Percentiles rank a stretch among this genome's conserved stretches.
Conservation (phyloP, 2,888 invertebrate genomes). For the Caenorhabditis sp. region DNA sequence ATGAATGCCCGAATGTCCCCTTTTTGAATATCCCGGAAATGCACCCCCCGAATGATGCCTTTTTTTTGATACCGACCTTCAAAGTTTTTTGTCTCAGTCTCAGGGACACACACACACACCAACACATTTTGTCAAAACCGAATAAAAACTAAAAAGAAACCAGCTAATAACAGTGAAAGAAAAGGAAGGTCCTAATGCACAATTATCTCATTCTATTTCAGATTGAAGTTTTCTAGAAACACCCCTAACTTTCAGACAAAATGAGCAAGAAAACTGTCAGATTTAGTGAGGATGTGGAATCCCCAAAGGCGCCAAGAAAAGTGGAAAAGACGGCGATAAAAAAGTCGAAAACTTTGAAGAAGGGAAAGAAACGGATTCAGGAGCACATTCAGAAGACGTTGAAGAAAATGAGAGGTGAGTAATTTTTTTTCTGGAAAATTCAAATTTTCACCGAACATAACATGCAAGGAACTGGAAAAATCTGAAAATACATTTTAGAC, state of each 20-base stretch:
- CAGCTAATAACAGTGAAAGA: too few relatives aligned
- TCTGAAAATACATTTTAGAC: too few relatives aligned
- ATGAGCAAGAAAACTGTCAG: conserved; percentile 27
- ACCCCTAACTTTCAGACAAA: background rate
- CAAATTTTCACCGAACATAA: too few relatives aligned
- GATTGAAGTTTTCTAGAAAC: too few relatives aligned
- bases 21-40: background rate
- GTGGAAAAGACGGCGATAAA: conserved; percentile 6
- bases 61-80: too few relatives aligned
- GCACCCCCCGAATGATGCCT: too few relatives aligned
- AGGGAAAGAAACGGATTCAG: conserved; percentile 8
- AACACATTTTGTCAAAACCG: background rate
- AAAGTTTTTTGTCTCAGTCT: conserved; percentile 20
- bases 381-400: conserved; percentile 39
- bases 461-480: too few relatives aligned
- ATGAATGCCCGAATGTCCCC: conserved; percentile 1
- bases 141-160: background rate
- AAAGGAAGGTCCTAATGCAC: too few relatives aligned
- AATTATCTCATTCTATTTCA: too few relatives aligned
- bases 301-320: conserved; percentile 7
- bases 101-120: conserved; percentile 16
- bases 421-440: background rate
- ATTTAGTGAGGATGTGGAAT: conserved; percentile 41
- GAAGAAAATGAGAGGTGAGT: conserved; percentile 43
- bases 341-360: conserved; percentile 9